Evolutionary conservation across 2,797 vertebrate genomes (phyloP).

Genomic region (Acanthurus lineatus): DNA sequence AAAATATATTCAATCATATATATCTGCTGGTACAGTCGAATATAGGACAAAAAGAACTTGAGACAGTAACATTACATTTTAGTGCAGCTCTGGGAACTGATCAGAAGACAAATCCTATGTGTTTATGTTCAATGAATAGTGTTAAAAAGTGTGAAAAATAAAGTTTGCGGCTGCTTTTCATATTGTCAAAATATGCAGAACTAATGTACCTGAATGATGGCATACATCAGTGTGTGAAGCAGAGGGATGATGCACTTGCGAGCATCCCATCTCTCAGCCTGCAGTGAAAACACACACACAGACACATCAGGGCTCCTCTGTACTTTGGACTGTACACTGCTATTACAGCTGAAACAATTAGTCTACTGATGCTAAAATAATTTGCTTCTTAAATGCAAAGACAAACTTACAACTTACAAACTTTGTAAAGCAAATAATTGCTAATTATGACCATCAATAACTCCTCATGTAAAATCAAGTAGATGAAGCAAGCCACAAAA

Average conservation of each 20-base stretch:
- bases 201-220: conserved; percentile 89
- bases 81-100: not conserved
- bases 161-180: not conserved
- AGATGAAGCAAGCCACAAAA: no score
- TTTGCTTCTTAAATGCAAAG: not conserved
- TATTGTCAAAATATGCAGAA: not conserved
- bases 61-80: not conserved
- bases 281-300: conserved; percentile 38
- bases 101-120: not conserved
- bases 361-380: not conserved
- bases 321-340: not conserved
- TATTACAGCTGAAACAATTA: not conserved
- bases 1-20: not conserved
- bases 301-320: not conserved
- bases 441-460: no score
- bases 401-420: no score
- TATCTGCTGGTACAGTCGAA: not conserved
- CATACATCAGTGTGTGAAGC: conserved; percentile 94
- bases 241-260: conserved; percentile 90
- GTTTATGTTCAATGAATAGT: not conserved
- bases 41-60: no score
- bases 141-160: not conserved
- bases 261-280: conserved; percentile 90
- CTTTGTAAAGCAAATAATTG: no score
- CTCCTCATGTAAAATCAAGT: no score